Evolutionary conservation across 2,888 invertebrate genomes (phyloP), one percentile per base, ranked within the genome.

Genomic region (Agriotes lineatus): DNA sequence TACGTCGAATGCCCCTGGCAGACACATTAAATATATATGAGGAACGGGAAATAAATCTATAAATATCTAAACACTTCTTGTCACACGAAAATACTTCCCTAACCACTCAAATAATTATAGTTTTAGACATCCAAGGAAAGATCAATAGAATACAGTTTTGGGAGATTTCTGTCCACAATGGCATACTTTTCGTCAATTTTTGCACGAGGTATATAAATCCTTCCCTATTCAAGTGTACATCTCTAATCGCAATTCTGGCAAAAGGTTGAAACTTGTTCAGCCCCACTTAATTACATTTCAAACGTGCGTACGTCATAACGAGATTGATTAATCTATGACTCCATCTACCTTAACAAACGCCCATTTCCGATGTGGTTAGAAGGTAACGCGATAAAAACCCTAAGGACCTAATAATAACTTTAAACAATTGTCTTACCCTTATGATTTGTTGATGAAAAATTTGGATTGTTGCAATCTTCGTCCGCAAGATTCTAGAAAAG

Each of bases 351-450:
- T 12, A 45, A 45, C 45, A 45, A 45, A 20, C 19, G 22, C 22
- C 22, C 5, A 48, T 10, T 48, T 48, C 20, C 20, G 48, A 20
- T 48, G 18, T 18, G 52, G 25, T 50, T 50, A n/a, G n/a, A n/a
- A n/a, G n/a, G n/a, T n/a, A n/a, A n/a, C n/a, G n/a, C n/a, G n/a
- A 10, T 35, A 10, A 39, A 39, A 14, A 39, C 12, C 33, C 10
- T 52, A 18, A 30, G 18, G 16, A 33, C 18, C 33, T 18, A 16
- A 16, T 35, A 33, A 33, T 33, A 52, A 14, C 9, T 9, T 25
- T 14, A 42, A 48, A 48, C 20, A 22, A 10, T 44, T 20, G 20
- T 30, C 16, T 52, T 52, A 52, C 52, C 52, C 25, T 48, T 52
- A 52, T 18, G 52, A 48, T 48, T 22, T 48, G 52, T 35, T 52